phyloP scores from a whole-genome alignment of 2,797 vertebrate species.

The Chloroceryle inda region DNA sequence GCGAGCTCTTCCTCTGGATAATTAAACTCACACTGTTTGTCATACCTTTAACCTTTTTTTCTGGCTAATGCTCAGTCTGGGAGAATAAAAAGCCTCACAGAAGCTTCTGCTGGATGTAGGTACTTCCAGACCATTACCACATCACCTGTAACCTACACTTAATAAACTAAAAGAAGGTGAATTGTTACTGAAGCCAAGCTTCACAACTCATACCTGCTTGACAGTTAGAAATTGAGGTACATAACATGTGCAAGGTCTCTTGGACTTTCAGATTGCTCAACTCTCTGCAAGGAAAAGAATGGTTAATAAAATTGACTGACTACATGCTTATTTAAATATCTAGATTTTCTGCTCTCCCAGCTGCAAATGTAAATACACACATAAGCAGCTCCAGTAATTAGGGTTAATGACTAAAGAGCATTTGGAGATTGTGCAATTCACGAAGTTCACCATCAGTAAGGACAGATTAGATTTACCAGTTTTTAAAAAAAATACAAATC shows the following conservation, averaged over 20 bases:
- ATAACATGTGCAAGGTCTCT: accelerated
- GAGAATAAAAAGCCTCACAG: neutral
- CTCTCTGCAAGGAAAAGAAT: neutral
- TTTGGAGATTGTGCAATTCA: neutral
- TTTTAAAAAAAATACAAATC: neutral
- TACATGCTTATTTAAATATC: neutral
- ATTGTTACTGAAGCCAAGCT: neutral
- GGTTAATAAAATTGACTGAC: neutral
- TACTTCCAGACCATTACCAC: constrained; percentile 18
- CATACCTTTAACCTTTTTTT: neutral
- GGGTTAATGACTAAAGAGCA: constrained; percentile 29
- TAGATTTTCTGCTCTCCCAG: neutral
- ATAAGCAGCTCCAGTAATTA: constrained; percentile 10
- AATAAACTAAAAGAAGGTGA: neutral
- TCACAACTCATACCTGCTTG: neutral
- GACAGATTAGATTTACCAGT: neutral
- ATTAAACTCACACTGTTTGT: neutral
- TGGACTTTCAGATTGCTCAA: neutral
- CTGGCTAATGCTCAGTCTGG: neutral
- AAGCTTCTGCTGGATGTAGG: neutral
- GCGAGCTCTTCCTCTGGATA: neutral
- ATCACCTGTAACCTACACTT: constrained; percentile 21
- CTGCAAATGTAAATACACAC: neutral
- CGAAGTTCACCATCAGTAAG: neutral
- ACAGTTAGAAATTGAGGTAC: neutral